Evolutionary conservation across 2,888 invertebrate genomes (phyloP).

Genomic region (Dasysyrphus tricinctus): DNA sequence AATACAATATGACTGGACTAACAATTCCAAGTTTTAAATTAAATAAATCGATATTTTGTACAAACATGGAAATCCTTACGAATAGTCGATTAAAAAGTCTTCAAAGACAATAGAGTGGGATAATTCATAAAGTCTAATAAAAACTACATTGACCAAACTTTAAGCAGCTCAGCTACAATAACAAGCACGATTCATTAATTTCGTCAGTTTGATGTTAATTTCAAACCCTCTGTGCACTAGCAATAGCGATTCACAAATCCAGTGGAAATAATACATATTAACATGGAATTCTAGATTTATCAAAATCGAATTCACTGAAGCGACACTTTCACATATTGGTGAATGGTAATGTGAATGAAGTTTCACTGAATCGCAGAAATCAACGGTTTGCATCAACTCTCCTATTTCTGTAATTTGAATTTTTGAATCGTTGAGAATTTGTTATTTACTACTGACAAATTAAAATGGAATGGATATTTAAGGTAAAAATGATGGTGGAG

Average conservation of each 20-base stretch:
- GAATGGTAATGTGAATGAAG: neutral
- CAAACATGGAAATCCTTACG: no score
- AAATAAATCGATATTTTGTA: no score
- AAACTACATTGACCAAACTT: neutral
- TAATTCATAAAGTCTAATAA: no score
- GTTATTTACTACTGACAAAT: neutral
- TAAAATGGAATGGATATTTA: neutral
- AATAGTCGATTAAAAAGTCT: no score
- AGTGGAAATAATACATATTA: neutral
- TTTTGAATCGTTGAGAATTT: neutral
- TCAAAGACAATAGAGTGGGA: no score
- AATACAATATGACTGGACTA: no score
- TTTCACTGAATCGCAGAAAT: neutral
- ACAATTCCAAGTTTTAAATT: no score
- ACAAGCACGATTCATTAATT: neutral
- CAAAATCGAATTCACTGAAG: slow-evolving; percentile 8
- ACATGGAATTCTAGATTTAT: neutral
- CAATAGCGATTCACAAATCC: neutral
- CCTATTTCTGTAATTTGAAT: neutral
- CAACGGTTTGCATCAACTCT: neutral
- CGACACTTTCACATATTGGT: neutral
- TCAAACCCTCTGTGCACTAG: neutral
- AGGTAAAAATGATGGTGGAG: neutral
- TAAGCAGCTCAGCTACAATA: neutral
- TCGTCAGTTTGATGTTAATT: neutral